Conservation (phyloP, 2,113 vertebrate species). For the Hippocampus abdominalis region DNA sequence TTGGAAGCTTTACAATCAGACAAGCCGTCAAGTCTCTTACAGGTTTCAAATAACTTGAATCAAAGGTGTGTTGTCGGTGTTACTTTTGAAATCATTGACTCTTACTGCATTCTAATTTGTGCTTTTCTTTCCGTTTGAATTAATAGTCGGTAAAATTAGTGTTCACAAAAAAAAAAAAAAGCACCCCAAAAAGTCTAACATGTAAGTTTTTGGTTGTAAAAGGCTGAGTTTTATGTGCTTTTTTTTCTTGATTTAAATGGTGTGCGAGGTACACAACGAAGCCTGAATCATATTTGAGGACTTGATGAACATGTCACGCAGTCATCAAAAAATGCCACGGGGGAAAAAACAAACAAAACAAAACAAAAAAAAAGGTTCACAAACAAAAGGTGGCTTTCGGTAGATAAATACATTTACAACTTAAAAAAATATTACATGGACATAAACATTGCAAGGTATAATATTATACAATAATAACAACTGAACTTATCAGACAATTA, state of each 20-base stretch:
- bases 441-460: slow-evolving; percentile 60
- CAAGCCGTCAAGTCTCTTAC: background rate
- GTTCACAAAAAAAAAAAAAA: background rate
- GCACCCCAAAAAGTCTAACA: slow-evolving; percentile 39
- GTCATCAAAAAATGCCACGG: background rate
- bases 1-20: slow-evolving; percentile 11
- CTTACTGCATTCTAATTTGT: background rate
- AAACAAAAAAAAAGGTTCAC: background rate
- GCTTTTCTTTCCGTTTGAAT: background rate
- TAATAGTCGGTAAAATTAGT: slow-evolving; percentile 12
- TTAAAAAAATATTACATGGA: slow-evolving; percentile 8
- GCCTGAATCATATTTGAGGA: background rate
- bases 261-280: too few species aligned
- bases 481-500: slow-evolving; percentile 57
- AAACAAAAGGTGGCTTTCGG: slow-evolving; percentile 46
- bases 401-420: slow-evolving; percentile 79
- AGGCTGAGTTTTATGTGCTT: slow-evolving; percentile 66
- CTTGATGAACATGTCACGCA: background rate
- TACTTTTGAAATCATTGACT: too few species aligned
- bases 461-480: slow-evolving; percentile 61
- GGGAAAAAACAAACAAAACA: background rate
- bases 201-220: slow-evolving; percentile 61
- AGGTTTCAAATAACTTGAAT: too few species aligned
- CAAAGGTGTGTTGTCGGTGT: slow-evolving; percentile 1
- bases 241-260: slow-evolving; percentile 2